Evolutionary conservation across 2,888 invertebrate species (phyloP).

Genomic region (Hofmannophila pseudospretella): DNA sequence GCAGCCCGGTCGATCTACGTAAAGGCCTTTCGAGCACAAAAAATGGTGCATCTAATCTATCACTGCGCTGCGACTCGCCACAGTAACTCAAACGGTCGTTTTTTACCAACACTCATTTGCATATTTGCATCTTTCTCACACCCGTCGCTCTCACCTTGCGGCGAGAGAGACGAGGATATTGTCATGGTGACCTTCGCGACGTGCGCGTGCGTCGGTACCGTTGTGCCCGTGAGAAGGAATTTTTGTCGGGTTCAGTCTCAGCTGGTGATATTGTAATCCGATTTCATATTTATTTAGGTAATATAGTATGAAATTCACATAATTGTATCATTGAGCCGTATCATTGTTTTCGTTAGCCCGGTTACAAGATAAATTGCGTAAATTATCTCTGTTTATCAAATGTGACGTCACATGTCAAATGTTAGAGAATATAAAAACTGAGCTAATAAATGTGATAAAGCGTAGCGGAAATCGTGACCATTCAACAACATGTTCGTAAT

Average conservation of each 20-base stretch:
- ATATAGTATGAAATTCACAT: slow-evolving; percentile 4
- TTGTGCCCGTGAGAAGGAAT: slow-evolving; percentile 68
- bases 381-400: neutral
- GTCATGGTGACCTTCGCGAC: slow-evolving; percentile 48
- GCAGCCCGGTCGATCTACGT: slow-evolving; percentile 38
- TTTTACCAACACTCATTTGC: slow-evolving; percentile 59
- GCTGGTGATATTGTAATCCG: slow-evolving; percentile 39
- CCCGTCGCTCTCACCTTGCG: slow-evolving; percentile 14
- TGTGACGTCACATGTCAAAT: slow-evolving; percentile 4
- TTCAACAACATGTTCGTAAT: slow-evolving; percentile 9
- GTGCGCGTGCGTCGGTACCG: slow-evolving; percentile 64
- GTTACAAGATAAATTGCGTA: neutral
- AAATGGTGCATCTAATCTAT: slow-evolving; percentile 69
- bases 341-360: neutral
- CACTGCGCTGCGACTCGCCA: slow-evolving; percentile 47
- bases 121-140: slow-evolving; percentile 38
- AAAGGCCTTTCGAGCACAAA: slow-evolving; percentile 40
- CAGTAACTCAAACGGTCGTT: slow-evolving; percentile 52
- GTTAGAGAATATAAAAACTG: slow-evolving; percentile 3
- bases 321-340: neutral
- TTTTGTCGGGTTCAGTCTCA: slow-evolving; percentile 49
- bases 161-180: slow-evolving; percentile 34
- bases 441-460: slow-evolving; percentile 10
- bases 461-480: slow-evolving; percentile 10
- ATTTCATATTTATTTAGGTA: slow-evolving; percentile 7